phyloP scores from a whole-genome alignment of 2,888 invertebrate species.

The Falcaria lacertinaria region DNA sequence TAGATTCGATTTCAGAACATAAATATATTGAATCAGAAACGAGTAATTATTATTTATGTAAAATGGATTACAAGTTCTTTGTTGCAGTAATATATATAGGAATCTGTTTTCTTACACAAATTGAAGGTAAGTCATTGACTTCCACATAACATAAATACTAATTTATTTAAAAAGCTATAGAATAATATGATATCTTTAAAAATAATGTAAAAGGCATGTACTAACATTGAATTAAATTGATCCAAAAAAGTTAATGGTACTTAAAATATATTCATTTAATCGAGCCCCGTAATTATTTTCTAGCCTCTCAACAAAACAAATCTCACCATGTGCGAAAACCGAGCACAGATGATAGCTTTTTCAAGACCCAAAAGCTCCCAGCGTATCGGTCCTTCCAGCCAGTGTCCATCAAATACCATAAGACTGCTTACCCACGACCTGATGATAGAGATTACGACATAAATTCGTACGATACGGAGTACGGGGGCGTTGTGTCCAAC shows the following conservation, averaged over 20 bases:
- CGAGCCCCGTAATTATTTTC: conserved; percentile 13
- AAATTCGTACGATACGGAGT: conserved; percentile 67
- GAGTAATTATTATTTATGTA: no score
- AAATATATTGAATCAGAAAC: no score
- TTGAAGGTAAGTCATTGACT: no score
- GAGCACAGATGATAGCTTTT: conserved; percentile 45
- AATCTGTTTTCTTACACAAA: conserved; percentile 6
- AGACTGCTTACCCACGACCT: conserved; percentile 50
- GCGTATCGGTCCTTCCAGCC: conserved; percentile 66
- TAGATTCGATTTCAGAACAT: no score
- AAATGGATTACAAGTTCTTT: no score
- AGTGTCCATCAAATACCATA: conserved; percentile 55
- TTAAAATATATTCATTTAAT: no score
- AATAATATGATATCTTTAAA: no score
- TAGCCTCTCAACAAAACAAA: conserved; percentile 54
- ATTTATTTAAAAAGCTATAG: no score
- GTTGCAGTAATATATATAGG: not conserved
- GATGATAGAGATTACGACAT: conserved; percentile 68
- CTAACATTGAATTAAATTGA: no score
- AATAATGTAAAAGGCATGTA: no score
- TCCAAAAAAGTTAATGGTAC: no score
- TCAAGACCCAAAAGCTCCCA: conserved; percentile 49
- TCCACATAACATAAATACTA: no score
- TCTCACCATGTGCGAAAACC: conserved; percentile 51
- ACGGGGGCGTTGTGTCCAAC: conserved; percentile 70